Evolutionary conservation across 2,797 vertebrate genomes (phyloP).

Genomic region (Ctenochaetus hawaiiensis): DNA sequence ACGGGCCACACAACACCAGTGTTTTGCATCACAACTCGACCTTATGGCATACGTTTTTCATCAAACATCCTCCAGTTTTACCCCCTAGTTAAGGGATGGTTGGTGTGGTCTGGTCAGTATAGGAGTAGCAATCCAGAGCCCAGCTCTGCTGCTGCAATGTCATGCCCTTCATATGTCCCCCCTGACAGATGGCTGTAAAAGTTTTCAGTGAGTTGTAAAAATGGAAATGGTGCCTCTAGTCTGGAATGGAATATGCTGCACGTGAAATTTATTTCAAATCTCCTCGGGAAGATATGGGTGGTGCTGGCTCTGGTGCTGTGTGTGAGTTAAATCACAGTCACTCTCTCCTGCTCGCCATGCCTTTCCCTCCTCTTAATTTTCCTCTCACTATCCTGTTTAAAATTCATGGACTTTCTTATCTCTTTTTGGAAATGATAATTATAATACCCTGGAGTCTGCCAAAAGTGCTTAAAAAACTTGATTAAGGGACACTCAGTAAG

Average conservation of each 20-base stretch:
- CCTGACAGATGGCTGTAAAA: slow-evolving; percentile 85
- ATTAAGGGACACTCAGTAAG: slow-evolving; percentile 65
- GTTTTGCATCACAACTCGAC: slow-evolving; percentile 18
- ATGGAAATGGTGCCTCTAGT: slow-evolving; percentile 83
- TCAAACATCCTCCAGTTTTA: slow-evolving; percentile 27
- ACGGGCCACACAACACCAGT: slow-evolving; percentile 8
- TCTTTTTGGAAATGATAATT: slow-evolving; percentile 80
- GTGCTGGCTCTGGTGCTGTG: slow-evolving; percentile 46
- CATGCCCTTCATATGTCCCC: slow-evolving; percentile 81
- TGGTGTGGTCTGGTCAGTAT: slow-evolving; percentile 42
- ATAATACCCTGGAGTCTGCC: slow-evolving; percentile 76
- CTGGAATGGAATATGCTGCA: slow-evolving; percentile 80
- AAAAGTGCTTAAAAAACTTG: slow-evolving; percentile 76
- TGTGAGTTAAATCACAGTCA: slow-evolving; percentile 71
- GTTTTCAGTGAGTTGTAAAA: slow-evolving; percentile 87
- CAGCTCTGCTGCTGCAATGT: slow-evolving; percentile 63
- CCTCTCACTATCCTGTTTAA: slow-evolving; percentile 83
- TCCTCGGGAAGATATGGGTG: slow-evolving; percentile 74
- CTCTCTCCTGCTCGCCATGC: slow-evolving; percentile 44
- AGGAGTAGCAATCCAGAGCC: slow-evolving; percentile 46
- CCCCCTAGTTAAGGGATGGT: slow-evolving; percentile 27
- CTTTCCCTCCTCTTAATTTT: slow-evolving; percentile 73
- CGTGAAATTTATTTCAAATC: slow-evolving; percentile 85
- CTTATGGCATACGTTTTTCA: slow-evolving; percentile 8
- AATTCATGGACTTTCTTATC: slow-evolving; percentile 89